A percentile compares a stretch with the other conserved stretches of the same genome.
These are phyloP conservation scores for Mimumesa dahlbomi DNA, from an alignment of 2,888 invertebrate genomes.

Conservation along the genomic window DNA sequence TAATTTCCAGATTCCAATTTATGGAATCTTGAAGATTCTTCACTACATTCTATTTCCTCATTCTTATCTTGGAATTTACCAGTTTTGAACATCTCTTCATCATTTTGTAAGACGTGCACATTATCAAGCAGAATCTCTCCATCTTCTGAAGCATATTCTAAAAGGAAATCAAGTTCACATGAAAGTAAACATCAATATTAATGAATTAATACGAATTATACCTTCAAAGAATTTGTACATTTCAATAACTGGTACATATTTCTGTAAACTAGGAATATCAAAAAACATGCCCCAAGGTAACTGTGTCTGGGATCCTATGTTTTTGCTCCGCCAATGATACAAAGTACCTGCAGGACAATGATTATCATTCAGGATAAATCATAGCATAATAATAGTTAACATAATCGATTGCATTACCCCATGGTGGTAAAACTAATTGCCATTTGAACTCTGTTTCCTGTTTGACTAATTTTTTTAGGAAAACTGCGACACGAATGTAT, in stretches of 20 bases:
- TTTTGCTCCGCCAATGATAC: constrained; percentile 91
- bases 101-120: constrained; percentile 92
- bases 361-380: no score
- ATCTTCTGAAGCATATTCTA: constrained; percentile 80
- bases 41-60: constrained; percentile 83
- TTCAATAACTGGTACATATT: constrained; percentile 93
- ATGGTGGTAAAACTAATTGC: constrained; percentile 93
- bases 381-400: no score
- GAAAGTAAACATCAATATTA: not conserved
- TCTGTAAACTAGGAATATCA: constrained; percentile 88
- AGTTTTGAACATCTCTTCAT: constrained; percentile 90
- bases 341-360: constrained; percentile 83
- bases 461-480: constrained; percentile 86
- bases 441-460: constrained; percentile 81
- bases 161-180: no score
- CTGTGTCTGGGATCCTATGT: constrained; percentile 82
- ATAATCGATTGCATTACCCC: no score
- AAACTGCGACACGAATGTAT: constrained; percentile 94
- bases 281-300: constrained; percentile 93
- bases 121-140: constrained; percentile 84
- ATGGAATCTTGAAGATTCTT: constrained; percentile 61
- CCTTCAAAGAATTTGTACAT: constrained; percentile 89
- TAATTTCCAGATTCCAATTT: constrained; percentile 78
- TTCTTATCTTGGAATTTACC: constrained; percentile 92
- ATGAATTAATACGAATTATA: constrained; percentile 66